Percentiles rank a stretch among this genome's conserved stretches.
phyloP scores from a whole-genome alignment of 2,113 vertebrate species.

The Eolophus roseicapilla region DNA sequence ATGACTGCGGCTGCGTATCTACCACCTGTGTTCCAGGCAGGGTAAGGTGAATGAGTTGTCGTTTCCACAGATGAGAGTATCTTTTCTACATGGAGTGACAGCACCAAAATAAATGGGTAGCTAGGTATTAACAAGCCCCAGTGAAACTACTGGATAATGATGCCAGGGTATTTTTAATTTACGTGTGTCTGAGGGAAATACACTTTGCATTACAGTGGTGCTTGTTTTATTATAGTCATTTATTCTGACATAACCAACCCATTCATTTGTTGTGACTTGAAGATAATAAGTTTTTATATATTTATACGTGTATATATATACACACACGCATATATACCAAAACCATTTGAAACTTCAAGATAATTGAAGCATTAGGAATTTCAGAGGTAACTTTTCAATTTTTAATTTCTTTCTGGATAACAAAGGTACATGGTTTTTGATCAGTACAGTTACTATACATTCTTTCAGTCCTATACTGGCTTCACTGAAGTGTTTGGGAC shows the following conservation, averaged over 20 bases:
- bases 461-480: neutral
- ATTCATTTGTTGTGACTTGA: neutral
- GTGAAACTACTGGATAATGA: neutral
- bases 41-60: constrained; percentile 66
- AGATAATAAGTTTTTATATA: neutral
- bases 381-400: neutral
- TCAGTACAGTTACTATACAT: neutral
- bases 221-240: neutral
- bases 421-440: neutral
- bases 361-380: neutral
- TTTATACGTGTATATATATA: neutral
- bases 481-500: neutral
- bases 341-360: neutral
- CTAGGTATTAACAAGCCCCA: neutral
- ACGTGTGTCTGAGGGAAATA: neutral
- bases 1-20: constrained; percentile 87
- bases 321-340: too few species aligned
- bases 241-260: neutral
- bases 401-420: neutral
- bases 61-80: neutral
- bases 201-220: neutral
- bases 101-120: neutral
- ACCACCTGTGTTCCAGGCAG: constrained; percentile 83
- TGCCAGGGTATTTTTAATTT: neutral
- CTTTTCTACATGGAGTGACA: neutral